These are phyloP conservation scores for Tokudaia tokunoshimensis DNA, from an alignment of 2,797 vertebrate species.

Conservation along the genomic window DNA sequence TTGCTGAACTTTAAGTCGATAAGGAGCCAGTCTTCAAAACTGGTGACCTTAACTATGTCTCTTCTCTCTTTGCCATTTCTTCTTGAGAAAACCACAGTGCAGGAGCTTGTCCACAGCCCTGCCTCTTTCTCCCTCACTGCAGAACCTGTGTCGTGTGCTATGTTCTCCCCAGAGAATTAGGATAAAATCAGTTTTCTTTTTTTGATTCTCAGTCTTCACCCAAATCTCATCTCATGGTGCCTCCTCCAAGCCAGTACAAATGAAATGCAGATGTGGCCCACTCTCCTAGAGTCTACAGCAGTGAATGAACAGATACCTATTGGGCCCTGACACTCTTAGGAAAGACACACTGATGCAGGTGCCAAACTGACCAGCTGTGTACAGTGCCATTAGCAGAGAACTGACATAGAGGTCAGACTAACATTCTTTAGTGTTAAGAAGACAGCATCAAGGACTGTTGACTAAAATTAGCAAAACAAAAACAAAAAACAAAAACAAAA, in stretches of 20 bases:
- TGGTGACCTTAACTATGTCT: background rate
- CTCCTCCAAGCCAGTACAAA: background rate
- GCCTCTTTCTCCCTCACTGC: background rate
- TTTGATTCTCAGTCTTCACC: background rate
- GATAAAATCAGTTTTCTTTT: background rate
- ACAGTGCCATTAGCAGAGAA: background rate
- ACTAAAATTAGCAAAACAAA: constrained; percentile 72
- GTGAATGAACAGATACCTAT: background rate
- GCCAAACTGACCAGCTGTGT: background rate
- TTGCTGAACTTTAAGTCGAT: background rate
- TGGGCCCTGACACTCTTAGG: background rate
- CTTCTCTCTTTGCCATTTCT: background rate
- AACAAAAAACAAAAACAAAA: constrained; percentile 75
- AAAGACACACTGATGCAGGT: background rate
- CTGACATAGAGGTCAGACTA: background rate
- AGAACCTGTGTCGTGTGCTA: background rate
- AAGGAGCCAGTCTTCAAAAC: background rate
- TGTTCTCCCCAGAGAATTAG: background rate
- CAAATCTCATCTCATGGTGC: background rate
- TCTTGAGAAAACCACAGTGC: background rate
- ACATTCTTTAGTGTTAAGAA: background rate
- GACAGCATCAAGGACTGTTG: constrained; percentile 21
- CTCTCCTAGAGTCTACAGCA: background rate
- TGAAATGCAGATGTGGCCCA: background rate
- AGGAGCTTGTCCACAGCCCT: too few species aligned